Evolutionary conservation across 1,140 invertebrate genomes (phyloP), one percentile per base, ranked within the genome.

Genomic region (Drosophila navojoa): DNA sequence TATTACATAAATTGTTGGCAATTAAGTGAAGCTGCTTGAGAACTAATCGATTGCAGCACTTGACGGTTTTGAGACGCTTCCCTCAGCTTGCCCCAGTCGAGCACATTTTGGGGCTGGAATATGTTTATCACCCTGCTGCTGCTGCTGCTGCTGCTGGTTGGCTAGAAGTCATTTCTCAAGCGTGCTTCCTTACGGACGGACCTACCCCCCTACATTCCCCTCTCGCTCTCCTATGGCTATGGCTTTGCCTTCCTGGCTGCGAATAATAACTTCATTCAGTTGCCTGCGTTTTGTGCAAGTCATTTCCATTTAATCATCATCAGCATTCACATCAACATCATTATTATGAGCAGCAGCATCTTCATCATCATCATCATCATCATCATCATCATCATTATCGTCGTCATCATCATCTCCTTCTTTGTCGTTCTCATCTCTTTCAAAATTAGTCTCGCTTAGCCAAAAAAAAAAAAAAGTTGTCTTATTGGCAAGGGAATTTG

Each of bases 371-470:
- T 7, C 15, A 44, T 44, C 15, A 16, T 6, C 42, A 44, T 44
- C 2, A 6, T 57, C 1, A 4, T 57, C 38, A 35, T 59, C 11
- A 47, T 35, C 7, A 40, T 67, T 29, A 57, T 16, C 15, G 16
- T 45, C 15, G 16, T 5, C 15, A 16, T 44, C 2, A 4, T 57
- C 1, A 4, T 57, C 38, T 40, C 3, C 13, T 27, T 11, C 25
- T 53, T 66, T 44, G n/a, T 9, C 42, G n/a, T 32, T 35, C 52
- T 61, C 70, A 76, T 72, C 70, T 72, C 69, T 76, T 68, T 73
- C 71, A 77, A 68, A 73, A 77, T 76, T 76, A 73, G 74, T 72
- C 71, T 38, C 42, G 71, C 64, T 73, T 59, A 76, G 63, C 74
- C 35, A 38, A 38, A 38, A 76, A 76, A 71, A 59, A 10, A 38